Conservation (phyloP, 2,113 vertebrate genomes). For the Lepus timidus region DNA sequence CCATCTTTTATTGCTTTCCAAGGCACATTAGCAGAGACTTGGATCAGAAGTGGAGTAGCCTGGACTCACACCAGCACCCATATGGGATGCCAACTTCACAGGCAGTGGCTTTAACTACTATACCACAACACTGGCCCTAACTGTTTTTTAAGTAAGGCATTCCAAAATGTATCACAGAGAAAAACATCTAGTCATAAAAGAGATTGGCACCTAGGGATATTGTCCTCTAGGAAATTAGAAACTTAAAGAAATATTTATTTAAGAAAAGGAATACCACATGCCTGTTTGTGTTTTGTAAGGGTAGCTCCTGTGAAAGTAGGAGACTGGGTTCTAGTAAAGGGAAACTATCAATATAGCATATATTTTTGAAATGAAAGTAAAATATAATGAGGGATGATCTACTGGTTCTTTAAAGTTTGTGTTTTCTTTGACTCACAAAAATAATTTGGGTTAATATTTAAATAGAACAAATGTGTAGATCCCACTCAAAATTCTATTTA, state of each 20-base stretch:
- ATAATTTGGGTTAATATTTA: not conserved
- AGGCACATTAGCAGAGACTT: too few species aligned
- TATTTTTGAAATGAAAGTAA: conserved; percentile 33
- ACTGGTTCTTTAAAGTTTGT: not conserved
- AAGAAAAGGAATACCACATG: not conserved
- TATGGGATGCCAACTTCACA: too few species aligned
- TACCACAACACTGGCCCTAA: too few species aligned
- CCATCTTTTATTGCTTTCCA: too few species aligned
- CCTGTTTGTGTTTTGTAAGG: not conserved
- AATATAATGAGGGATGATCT: not conserved
- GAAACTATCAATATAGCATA: not conserved
- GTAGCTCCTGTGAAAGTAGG: not conserved
- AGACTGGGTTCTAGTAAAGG: not conserved
- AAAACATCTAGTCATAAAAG: not conserved
- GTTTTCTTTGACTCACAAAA: not conserved
- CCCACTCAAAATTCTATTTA: conserved; percentile 17
- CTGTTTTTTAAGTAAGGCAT: not conserved
- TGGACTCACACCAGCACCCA: too few species aligned
- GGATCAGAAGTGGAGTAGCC: too few species aligned
- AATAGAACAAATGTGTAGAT: not conserved
- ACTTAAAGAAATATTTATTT: not conserved
- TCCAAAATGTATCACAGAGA: not conserved
- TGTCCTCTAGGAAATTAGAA: not conserved
- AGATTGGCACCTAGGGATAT: not conserved
- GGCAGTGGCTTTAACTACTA: too few species aligned